Evolutionary conservation across 2,113 vertebrate species (phyloP), one percentile per base, ranked within the genome.

Genomic region (Nothoprocta pentlandii): DNA sequence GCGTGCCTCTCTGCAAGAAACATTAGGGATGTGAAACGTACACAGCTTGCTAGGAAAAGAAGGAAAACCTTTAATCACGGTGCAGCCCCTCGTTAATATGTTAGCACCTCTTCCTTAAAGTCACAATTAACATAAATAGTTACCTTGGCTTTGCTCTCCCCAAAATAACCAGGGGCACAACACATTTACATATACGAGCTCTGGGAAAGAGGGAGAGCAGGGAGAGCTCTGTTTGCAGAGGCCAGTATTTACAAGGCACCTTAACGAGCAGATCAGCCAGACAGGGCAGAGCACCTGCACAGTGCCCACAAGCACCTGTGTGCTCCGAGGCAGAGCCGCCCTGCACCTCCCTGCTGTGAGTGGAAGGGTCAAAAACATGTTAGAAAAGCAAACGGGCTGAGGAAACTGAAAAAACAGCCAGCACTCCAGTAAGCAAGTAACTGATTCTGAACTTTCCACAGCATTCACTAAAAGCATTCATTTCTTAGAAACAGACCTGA

Each of bases 141-240:
- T 94, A 92, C 36, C 34, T 92, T 95, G 88, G 73, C 86, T 81
- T 90, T 77, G 54, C 16, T 56, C 36, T 92, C 23, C 59, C 89
- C 34, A 32, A 59, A 84, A 41, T 9, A 46, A 46, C 64, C 64
- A 70, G 30, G 0, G 39, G 66, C 42, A 64, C 64, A 95, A 61
- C 66, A 73, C 81, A 77, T 81, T 96, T 82, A 68, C 2, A 6
- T 76, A 39, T 73, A 16, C 25, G 13, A 61, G 42, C 73, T 71
- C 80, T 89, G 86, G 80, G 66, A 81, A 92, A 74, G 73, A 58
- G 92, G 64, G 66, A 86, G 68, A 62, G 3, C 85, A 94, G 88
- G 69, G 34, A 81, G 77, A 30, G 56, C 21, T 34, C 1, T 51
- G 36, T 81, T 95, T 90, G 30, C 22, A 36, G 7, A 49, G 80